These are phyloP conservation scores for Drosophila suboccidentalis DNA, from an alignment of 2,888 invertebrate species.

Conservation along the genomic window DNA sequence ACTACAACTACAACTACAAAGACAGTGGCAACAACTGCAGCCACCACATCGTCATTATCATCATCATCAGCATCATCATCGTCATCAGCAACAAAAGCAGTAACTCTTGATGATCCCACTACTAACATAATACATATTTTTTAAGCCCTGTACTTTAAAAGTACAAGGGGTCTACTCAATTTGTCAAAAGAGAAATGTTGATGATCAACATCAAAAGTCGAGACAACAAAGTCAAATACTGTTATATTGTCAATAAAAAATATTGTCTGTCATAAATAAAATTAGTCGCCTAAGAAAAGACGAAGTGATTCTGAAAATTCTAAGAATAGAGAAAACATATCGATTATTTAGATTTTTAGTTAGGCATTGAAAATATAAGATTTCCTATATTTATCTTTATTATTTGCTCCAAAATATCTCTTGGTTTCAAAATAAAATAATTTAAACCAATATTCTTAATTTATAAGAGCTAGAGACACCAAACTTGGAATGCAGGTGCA, in stretches of 20 bases:
- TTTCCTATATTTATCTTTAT: no score
- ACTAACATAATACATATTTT: conserved; percentile 30
- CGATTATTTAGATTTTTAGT: no score
- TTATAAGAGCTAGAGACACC: background rate
- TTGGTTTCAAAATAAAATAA: no score
- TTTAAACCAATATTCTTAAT: background rate
- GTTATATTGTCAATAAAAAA: no score
- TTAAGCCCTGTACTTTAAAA: background rate
- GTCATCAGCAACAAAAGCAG: conserved; percentile 18
- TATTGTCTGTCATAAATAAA: no score
- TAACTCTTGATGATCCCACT: conserved; percentile 52
- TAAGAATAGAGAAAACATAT: no score
- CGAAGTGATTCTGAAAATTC: no score
- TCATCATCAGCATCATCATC: conserved; percentile 23
- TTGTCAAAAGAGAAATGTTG: background rate
- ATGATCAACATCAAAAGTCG: background rate
- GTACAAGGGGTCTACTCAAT: background rate
- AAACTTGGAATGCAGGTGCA: background rate
- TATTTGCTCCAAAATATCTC: no score
- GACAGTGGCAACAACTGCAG: conserved; percentile 26
- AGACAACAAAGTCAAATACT: background rate
- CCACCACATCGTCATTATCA: conserved; percentile 21
- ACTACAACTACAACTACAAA: conserved; percentile 11
- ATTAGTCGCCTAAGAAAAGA: no score
- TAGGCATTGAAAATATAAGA: no score